These are phyloP conservation scores for Tetragonisca angustula DNA, from an alignment of 2,888 invertebrate genomes.

Conservation along the genomic window DNA sequence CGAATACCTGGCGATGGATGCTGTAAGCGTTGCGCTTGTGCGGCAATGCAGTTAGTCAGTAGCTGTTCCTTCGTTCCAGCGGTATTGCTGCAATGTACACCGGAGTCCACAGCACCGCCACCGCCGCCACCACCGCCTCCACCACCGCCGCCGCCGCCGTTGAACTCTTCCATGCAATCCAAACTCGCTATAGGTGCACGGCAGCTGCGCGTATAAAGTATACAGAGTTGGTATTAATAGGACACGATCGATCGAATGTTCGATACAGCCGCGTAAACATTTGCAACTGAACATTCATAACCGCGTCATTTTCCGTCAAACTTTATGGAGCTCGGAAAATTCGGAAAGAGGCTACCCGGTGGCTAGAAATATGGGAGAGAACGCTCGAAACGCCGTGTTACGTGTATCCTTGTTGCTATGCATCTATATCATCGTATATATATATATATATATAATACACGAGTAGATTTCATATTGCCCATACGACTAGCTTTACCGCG, in stretches of 20 bases:
- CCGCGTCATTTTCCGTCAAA: background rate
- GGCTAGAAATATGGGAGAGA: background rate
- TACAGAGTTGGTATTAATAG: constrained; percentile 52
- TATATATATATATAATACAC: too few relatives aligned
- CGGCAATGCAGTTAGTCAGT: constrained; percentile 84
- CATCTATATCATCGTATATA: background rate
- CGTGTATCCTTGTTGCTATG: background rate
- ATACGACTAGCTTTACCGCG: background rate
- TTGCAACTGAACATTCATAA: constrained; percentile 13
- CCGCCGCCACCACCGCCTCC: constrained; percentile 85
- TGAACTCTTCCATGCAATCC: constrained; percentile 98
- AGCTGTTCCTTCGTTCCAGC: constrained; percentile 86
- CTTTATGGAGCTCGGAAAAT: background rate
- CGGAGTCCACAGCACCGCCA: constrained; percentile 84
- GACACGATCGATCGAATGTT: constrained; percentile 45
- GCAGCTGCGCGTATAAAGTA: constrained; percentile 87
- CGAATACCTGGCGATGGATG: constrained; percentile 92
- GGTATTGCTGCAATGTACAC: constrained; percentile 83
- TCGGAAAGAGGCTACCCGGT: background rate
- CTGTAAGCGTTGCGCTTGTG: constrained; percentile 86
- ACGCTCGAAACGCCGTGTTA: background rate
- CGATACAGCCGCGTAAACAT: constrained; percentile 48
- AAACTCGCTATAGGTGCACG: constrained; percentile 96
- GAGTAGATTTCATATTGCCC: background rate
- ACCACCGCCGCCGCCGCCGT: constrained; percentile 86